Evolutionary conservation across 1,140 invertebrate genomes (phyloP), one percentile per base, ranked within the genome.

Genomic region (Bradysia coprophila): DNA sequence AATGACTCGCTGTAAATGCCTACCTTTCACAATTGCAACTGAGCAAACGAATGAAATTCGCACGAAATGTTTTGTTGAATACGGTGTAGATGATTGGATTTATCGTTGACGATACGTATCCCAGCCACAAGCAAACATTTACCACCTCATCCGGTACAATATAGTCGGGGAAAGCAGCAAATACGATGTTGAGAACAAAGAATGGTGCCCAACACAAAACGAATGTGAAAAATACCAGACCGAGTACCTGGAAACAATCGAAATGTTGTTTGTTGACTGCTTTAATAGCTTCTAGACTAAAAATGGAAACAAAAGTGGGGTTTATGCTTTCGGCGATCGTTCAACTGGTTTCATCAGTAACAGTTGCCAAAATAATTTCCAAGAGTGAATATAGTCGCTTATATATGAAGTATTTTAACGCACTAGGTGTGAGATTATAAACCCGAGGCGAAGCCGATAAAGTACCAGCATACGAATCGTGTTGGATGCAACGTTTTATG

Each of bases 131-230:
- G 43, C 81, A 80, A 19, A 81, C 76, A 47, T 80, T 72, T 22
- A 85, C 79, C 31, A 61, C 55, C 43, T 61, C 53, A 61, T 70
- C 71, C 21, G 78, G 76, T 15, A 84, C 78, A 38, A 71, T 57
- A 52, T 78, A 81, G 34, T 66, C 65, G 0, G 77, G 76, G 52
- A 81, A 85, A 1, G 77, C 69, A 5, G 80, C 81, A 47, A 83
- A 81, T 9, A 86, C 57, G 13, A 89, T 80, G 61, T 92, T 91
- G 32, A 87, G 64, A 20, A 85, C 65, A 61, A 92, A 92, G 61
- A 92, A 92, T 1, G 88, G 87, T 2, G 82, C 73, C 88, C 88
- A 92, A 53, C 86, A 88, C 4, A 89, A 62, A 11, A 91, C 86
- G 56, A 92, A 92, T 0, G 82, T 85, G 61, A 86, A 84, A 61